These are phyloP conservation scores for Neoarius graeffei DNA, from an alignment of 2,113 vertebrate genomes.

Conservation along the genomic window DNA sequence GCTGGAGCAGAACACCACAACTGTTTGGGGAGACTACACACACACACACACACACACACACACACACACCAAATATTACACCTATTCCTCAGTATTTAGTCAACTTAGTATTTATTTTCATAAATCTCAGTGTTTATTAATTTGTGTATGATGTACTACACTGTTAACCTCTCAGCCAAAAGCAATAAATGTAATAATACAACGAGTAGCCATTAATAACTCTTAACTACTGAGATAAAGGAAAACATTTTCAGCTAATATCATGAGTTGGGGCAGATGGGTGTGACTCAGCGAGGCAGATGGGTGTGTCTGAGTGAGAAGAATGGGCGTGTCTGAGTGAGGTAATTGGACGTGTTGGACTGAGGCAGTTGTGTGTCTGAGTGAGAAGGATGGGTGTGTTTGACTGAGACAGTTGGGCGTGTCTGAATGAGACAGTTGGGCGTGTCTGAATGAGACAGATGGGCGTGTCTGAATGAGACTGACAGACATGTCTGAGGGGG, in stretches of 20 bases:
- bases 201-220: too few species aligned
- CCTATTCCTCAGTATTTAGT: background rate
- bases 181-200: too few species aligned
- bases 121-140: too few species aligned
- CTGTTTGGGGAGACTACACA: background rate
- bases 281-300: background rate
- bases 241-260: too few species aligned
- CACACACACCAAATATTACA: background rate
- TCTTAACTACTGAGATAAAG: too few species aligned
- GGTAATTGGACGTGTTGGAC: background rate
- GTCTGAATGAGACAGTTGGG: background rate
- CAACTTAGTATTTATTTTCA: background rate
- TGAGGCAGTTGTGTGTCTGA: background rate
- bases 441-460: background rate
- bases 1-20: constrained; percentile 9
- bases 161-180: too few species aligned
- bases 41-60: background rate
- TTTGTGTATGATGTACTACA: too few species aligned
- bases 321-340: background rate
- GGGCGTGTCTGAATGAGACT: background rate
- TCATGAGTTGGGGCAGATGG: constrained; percentile 28
- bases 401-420: background rate
- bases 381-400: background rate
- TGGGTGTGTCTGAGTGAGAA: background rate
- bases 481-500: background rate